Conservation (phyloP, 2,113 vertebrate species). For the Pelusios castaneus region DNA sequence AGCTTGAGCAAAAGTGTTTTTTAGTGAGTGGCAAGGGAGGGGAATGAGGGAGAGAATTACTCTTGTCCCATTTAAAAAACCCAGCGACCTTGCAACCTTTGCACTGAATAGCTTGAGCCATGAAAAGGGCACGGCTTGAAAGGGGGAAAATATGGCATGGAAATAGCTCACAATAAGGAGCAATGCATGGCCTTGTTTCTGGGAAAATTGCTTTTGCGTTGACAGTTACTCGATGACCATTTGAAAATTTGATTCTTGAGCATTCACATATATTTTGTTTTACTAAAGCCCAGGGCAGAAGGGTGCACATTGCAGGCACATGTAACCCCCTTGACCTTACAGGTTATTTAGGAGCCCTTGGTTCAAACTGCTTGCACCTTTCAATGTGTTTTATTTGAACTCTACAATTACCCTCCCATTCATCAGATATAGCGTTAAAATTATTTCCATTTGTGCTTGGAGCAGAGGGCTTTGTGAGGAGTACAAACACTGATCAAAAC, state of each 20-base stretch:
- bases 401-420: constrained; percentile 8
- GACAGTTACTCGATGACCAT: neutral
- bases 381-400: neutral
- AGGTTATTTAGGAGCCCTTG: neutral
- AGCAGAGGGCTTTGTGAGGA: constrained; percentile 25
- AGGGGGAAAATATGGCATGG: neutral
- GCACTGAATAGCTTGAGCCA: neutral
- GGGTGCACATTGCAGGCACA: accelerated
- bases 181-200: neutral
- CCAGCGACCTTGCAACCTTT: accelerated
- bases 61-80: neutral
- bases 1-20: neutral
- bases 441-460: constrained; percentile 29
- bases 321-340: accelerated
- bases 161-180: neutral
- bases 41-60: neutral
- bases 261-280: neutral
- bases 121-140: accelerated
- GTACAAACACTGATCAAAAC: constrained; percentile 50
- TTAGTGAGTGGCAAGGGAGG: neutral
- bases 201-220: neutral
- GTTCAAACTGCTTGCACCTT: neutral
- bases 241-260: neutral
- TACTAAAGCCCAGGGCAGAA: neutral
- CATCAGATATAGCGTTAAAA: neutral